A percentile compares a stretch with the other conserved stretches of the same genome.
Evolutionary conservation across 2,113 vertebrate species (phyloP).

Genomic region (Mastomys coucha): DNA sequence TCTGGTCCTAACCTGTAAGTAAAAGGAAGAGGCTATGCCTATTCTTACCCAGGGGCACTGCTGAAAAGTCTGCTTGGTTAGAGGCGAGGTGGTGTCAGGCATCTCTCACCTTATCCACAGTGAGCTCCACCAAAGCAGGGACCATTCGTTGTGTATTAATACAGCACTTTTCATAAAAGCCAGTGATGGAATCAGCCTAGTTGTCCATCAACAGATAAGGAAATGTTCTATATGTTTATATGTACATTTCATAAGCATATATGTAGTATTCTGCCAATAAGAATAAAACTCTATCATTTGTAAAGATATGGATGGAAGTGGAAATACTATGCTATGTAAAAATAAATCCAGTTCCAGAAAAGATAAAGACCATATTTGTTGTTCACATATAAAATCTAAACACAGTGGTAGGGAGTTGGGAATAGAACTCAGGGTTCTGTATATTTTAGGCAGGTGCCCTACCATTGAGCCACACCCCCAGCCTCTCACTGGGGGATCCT

Average conservation of each 20-base stretch:
- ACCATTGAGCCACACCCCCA: background rate
- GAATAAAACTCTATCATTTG: background rate
- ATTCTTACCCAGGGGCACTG: background rate
- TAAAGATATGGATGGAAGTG: background rate
- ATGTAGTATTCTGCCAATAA: background rate
- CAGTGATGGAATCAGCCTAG: background rate
- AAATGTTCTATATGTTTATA: background rate
- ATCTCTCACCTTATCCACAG: background rate
- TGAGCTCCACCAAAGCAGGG: background rate
- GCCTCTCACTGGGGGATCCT: background rate
- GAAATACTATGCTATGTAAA: background rate
- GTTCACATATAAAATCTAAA: background rate
- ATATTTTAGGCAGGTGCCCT: background rate
- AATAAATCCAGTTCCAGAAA: background rate
- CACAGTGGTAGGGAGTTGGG: background rate
- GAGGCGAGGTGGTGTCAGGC: background rate
- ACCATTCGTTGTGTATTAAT: background rate
- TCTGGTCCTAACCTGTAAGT: background rate
- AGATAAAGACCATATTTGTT: background rate
- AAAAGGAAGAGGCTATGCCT: background rate
- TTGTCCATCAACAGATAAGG: background rate
- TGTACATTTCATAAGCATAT: background rate
- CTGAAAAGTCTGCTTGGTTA: background rate
- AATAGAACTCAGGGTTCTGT: background rate
- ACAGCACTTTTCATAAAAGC: background rate